A percentile compares a stretch with the other conserved stretches of the same genome.
Conservation (phyloP, 2,797 vertebrate genomes). For the Epinephelus awoara region DNA sequence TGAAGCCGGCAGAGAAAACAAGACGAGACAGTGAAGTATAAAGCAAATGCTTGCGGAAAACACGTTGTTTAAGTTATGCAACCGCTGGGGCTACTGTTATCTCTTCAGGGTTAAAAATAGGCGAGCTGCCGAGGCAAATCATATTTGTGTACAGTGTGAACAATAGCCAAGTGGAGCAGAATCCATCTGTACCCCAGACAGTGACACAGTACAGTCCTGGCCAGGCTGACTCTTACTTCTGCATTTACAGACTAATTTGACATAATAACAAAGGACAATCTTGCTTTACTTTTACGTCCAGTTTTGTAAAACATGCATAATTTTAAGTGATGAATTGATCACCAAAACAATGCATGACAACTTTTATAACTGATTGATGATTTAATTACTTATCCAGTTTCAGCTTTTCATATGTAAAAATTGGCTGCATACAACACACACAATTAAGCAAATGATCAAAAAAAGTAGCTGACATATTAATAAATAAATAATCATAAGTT, state of each 20-base stretch:
- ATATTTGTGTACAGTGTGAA: conserved; percentile 54
- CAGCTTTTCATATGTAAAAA: not conserved
- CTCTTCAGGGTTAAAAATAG: conserved; percentile 68
- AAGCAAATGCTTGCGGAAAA: conserved; percentile 47
- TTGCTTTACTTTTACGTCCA: not conserved
- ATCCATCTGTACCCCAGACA: conserved; percentile 39
- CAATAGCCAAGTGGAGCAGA: conserved; percentile 50
- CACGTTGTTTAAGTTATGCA: conserved; percentile 61
- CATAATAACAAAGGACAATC: not conserved
- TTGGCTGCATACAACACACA: not conserved
- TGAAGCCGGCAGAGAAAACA: conserved; percentile 18
- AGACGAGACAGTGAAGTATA: conserved; percentile 39
- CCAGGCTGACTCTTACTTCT: not conserved
- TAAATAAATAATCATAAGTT: not conserved
- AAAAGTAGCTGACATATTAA: not conserved
- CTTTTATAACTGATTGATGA: not conserved
- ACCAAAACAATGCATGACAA: not conserved
- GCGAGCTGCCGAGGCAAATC: conserved; percentile 60
- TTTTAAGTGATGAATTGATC: not conserved
- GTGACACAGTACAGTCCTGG: not conserved
- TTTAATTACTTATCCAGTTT: not conserved
- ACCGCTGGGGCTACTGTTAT: conserved; percentile 45
- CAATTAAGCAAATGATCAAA: not conserved
- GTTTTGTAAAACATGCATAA: not conserved
- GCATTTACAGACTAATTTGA: conserved; percentile 28